Evolutionary conservation across 1,140 invertebrate genomes (phyloP).

Genomic region (Scaptomyza hsui): DNA sequence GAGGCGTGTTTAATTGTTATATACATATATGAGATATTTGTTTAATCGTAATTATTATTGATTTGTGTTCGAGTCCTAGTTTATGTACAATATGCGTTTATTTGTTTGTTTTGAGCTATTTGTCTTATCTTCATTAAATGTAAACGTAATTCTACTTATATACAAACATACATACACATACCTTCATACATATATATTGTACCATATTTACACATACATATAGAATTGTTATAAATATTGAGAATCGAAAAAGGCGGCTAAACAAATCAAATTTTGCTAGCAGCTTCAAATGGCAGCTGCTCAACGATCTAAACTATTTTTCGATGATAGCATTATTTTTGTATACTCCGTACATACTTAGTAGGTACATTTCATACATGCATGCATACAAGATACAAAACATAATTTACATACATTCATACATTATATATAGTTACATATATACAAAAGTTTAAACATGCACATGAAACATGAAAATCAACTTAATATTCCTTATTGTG

Average conservation of each 20-base stretch:
- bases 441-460: conserved; percentile 38
- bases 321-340: conserved; percentile 22
- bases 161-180: conserved; percentile 10
- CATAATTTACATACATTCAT: conserved; percentile 41
- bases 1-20: conserved; percentile 21
- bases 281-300: not conserved
- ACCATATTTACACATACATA: conserved; percentile 15
- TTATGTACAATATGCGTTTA: not conserved
- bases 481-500: conserved; percentile 78
- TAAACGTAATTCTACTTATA: conserved; percentile 20
- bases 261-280: not conserved
- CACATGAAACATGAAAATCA: conserved; percentile 61
- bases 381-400: not conserved
- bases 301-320: conserved; percentile 27
- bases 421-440: conserved; percentile 14
- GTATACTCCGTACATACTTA: conserved; percentile 14
- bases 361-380: conserved; percentile 19
- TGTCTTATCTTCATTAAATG: conserved; percentile 18
- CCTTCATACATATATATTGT: conserved; percentile 6
- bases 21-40: conserved; percentile 21
- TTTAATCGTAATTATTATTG: conserved; percentile 32
- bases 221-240: conserved; percentile 23
- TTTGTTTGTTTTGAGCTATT: conserved; percentile 15
- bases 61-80: not conserved
- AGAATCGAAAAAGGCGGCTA: conserved; percentile 11